Base-by-base conservation (phyloP, 2,113 vertebrate genomes). In the Melanostigma gelatinosum region DNA sequence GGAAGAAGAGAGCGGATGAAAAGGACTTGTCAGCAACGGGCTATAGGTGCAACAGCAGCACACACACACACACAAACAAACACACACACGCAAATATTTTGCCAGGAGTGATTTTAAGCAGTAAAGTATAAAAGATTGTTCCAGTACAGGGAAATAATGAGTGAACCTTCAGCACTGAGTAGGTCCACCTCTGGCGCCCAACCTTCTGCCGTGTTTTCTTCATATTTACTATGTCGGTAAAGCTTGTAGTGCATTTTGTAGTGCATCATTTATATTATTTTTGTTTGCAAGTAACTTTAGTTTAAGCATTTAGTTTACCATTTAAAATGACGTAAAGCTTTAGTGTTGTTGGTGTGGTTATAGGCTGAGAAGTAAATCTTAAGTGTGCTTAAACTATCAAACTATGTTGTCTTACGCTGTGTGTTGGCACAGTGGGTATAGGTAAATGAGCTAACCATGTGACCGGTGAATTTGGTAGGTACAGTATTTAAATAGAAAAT, bases 1-100 rank as follows among this genome's bases (percentile, higher is more conserved):
- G 42, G 4, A 57, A 71, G 44, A 68, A 20, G 32, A 78, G 34
- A 54, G 60, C 65, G 71, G 34, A 78, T 61, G 62, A 65, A 58
- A 48, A 29, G 32, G 46, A 75, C 8, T 40, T 78, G 65, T 65
- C 77, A 36, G 12, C 46, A 44, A 8, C 4, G n/a, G 68, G 63
- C 67, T 22, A 16, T 24, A 58, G 24, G 74, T 67, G 50, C 29
- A 79, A 73, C 22, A 0, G 24, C 40, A 61, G 50, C 42, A 44
- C 1, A 13, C 6, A 44, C 42, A 11, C 10, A 44, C 6, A 48
- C 44, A 16, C 13, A 48, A 15, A 48, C 44, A 12, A 15, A 48
- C 44, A 60, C 34, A 42, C 16, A 44, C 34, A 57, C 13, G 63
- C 16, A 32, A 15, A 61, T 0, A 38, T 44, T n/a, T 61, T 50